Evolutionary conservation across 2,113 vertebrate genomes (phyloP).

Genomic region (Cryptomyrus ogoouensis): DNA sequence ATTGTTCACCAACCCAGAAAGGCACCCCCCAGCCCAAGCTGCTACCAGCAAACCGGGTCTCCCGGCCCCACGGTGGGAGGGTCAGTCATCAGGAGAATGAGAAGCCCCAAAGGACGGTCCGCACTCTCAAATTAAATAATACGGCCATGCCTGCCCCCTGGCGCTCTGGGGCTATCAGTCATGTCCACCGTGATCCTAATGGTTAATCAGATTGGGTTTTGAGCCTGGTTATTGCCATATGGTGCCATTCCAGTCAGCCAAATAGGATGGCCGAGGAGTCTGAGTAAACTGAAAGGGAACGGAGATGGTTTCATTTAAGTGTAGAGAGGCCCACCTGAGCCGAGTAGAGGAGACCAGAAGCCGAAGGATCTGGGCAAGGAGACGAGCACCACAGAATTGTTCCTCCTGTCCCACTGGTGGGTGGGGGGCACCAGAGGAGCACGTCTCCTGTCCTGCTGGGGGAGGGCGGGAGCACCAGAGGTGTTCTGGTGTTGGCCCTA

Average conservation of each 20-base stretch:
- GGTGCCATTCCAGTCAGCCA: neutral
- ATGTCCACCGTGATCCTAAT: neutral
- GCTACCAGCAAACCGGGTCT: neutral
- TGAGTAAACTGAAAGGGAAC: neutral
- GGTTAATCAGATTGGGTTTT: conserved; percentile 18
- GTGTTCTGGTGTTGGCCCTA: conserved; percentile 4
- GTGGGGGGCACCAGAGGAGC: neutral
- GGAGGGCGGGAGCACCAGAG: conserved; percentile 15
- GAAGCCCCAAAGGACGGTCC: neutral
- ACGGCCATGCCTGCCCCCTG: neutral
- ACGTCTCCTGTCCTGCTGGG: neutral
- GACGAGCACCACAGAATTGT: neutral
- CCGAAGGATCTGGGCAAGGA: neutral
- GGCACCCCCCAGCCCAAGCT: neutral
- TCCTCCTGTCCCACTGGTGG: neutral
- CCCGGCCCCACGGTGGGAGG: neutral
- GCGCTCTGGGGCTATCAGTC: conserved; percentile 2
- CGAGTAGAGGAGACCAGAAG: neutral
- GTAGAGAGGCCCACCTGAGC: neutral
- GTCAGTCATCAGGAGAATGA: neutral
- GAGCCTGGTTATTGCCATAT: conserved; percentile 7
- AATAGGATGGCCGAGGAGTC: neutral
- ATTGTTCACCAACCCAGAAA: neutral
- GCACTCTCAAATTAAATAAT: conserved; percentile 17
- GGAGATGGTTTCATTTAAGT: neutral